These are phyloP conservation scores for Gymnoscopelus microlampas DNA, from an alignment of 2,797 vertebrate genomes.

Conservation along the genomic window DNA sequence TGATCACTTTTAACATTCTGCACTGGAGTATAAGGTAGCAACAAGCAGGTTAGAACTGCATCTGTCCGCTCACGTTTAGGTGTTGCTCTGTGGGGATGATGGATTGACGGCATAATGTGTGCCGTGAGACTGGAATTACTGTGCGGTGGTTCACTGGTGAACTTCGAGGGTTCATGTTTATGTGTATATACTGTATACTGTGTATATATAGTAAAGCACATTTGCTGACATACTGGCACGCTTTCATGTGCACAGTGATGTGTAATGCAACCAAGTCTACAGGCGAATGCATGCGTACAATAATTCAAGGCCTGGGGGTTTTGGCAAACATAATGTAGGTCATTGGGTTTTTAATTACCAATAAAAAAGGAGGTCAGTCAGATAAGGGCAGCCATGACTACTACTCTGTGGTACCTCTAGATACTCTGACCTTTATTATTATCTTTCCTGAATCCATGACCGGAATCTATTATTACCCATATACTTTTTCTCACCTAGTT, in stretches of 20 bases:
- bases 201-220: slow-evolving; percentile 2
- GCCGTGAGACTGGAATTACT: neutral
- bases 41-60: slow-evolving; percentile 31
- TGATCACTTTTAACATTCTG: slow-evolving; percentile 66
- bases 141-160: neutral
- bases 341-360: slow-evolving; percentile 32
- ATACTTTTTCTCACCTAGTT: too few species aligned
- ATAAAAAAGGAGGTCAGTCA: slow-evolving; percentile 29
- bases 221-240: slow-evolving; percentile 37
- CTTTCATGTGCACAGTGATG: neutral
- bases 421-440: neutral
- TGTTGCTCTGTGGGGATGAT: neutral
- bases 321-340: slow-evolving; percentile 48
- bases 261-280: too few species aligned
- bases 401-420: slow-evolving; percentile 2
- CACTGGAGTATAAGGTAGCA: slow-evolving; percentile 25
- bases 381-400: slow-evolving; percentile 38
- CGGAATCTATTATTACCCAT: too few species aligned
- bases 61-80: neutral
- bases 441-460: too few species aligned
- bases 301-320: slow-evolving; percentile 9
- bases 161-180: neutral
- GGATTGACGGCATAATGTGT: slow-evolving; percentile 2
- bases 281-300: neutral
- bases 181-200: slow-evolving; percentile 2